These are phyloP conservation scores for Pterois miles DNA, from an alignment of 2,797 vertebrate species.

Conservation along the genomic window DNA sequence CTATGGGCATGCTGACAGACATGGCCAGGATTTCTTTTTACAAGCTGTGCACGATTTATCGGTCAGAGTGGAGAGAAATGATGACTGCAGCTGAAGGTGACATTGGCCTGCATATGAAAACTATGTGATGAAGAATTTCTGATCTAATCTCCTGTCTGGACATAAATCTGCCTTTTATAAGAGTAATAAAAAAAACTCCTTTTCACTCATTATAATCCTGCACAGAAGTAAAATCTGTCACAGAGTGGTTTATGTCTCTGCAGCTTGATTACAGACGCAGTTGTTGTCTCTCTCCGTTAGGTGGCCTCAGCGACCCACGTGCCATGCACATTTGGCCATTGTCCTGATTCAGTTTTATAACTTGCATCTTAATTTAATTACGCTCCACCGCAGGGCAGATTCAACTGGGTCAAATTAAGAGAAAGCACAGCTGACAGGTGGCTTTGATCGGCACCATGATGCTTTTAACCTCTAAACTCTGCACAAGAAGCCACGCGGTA, in stretches of 20 bases:
- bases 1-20: not conserved
- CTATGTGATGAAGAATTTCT: not conserved
- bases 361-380: constrained; percentile 24
- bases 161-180: constrained; percentile 10
- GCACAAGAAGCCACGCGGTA: not conserved
- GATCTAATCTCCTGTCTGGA: not conserved
- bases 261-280: not conserved
- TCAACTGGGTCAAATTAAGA: not conserved
- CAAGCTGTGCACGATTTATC: constrained; percentile 26
- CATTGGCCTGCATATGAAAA: constrained; percentile 10
- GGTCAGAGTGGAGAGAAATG: constrained; percentile 3
- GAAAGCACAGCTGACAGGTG: not conserved
- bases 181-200: not conserved
- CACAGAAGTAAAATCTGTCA: not conserved
- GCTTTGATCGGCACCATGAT: not conserved
- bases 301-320: constrained; percentile 55
- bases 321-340: constrained; percentile 1
- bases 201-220: constrained; percentile 20
- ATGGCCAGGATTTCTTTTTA: constrained; percentile 3
- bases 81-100: constrained; percentile 40
- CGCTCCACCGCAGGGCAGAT: constrained; percentile 2
- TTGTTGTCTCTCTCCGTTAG: constrained; percentile 49
- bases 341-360: constrained; percentile 41
- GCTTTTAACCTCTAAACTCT: not conserved
- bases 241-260: not conserved